These are phyloP conservation scores for Sphaerophoria taeniata DNA, from an alignment of 2,888 invertebrate genomes.

Conservation along the genomic window DNA sequence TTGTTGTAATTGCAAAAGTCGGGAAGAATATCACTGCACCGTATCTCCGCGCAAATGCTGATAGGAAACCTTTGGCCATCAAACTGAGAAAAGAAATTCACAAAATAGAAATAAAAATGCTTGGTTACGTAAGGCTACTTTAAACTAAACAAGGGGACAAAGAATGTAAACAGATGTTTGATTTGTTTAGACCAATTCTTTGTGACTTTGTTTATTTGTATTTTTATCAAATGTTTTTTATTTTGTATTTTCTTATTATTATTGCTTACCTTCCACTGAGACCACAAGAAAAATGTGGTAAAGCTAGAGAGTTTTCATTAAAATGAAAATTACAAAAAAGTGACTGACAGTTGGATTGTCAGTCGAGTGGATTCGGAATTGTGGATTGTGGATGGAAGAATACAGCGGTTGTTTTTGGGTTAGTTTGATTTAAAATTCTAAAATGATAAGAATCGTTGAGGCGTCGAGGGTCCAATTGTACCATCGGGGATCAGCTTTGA, in stretches of 20 bases:
- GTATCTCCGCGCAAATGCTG: conserved; percentile 85
- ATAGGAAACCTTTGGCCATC: conserved; percentile 79
- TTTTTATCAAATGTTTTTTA: not conserved
- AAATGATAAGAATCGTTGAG: no score
- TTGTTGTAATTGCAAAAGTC: conserved; percentile 84
- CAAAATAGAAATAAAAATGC: conserved; percentile 7
- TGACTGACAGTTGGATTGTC: conserved; percentile 3
- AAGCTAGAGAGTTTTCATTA: not conserved
- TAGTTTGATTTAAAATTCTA: not conserved
- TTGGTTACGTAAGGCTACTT: conserved; percentile 55
- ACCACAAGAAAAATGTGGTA: conserved; percentile 39
- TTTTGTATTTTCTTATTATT: conserved; percentile 5
- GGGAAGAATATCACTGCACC: conserved; percentile 88
- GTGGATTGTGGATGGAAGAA: not conserved
- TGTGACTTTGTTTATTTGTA: not conserved
- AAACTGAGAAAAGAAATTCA: conserved; percentile 53
- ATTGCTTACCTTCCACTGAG: conserved; percentile 50
- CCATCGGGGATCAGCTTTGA: no score
- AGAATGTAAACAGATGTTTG: conserved; percentile 18
- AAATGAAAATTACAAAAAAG: not conserved
- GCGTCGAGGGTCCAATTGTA: no score
- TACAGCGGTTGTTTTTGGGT: conserved; percentile 39
- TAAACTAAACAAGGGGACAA: conserved; percentile 2
- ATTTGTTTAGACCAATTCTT: not conserved
- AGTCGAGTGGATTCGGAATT: conserved; percentile 5